A percentile compares a stretch with the other conserved stretches of the same genome.
These are phyloP conservation scores for Myotis brandtii DNA, from an alignment of 2,113 vertebrate species.

Conservation along the genomic window DNA sequence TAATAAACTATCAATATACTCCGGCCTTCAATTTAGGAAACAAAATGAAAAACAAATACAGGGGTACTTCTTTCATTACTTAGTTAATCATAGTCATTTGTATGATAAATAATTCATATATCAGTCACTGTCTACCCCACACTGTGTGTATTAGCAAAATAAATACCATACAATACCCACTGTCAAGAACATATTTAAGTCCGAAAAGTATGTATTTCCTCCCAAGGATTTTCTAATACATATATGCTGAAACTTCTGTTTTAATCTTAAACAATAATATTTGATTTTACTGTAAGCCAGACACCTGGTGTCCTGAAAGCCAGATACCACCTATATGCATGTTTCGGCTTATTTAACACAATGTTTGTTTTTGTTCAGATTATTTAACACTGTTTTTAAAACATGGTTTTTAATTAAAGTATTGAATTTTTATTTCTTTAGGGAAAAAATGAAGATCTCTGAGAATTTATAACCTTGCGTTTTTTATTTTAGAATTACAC, in stretches of 20 bases:
- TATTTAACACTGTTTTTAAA: not conserved
- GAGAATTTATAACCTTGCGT: not conserved
- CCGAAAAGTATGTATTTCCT: not conserved
- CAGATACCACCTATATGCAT: not conserved
- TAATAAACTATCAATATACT: not conserved
- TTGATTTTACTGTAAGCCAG: not conserved
- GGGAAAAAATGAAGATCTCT: not conserved
- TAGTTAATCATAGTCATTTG: not conserved
- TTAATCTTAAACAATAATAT: not conserved
- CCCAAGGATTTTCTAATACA: not conserved
- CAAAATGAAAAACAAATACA: not conserved
- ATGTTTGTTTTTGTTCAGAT: not conserved
- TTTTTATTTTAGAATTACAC: constrained; percentile 83
- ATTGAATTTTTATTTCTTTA: not conserved
- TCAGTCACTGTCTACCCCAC: not conserved
- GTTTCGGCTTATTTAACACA: not conserved
- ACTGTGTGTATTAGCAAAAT: not conserved
- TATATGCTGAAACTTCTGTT: constrained; percentile 14
- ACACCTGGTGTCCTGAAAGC: not conserved
- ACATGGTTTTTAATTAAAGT: not conserved
- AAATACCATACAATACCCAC: not conserved
- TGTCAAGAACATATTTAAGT: not conserved
- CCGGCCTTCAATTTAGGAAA: not conserved
- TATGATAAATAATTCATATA: not conserved
- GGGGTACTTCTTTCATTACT: not conserved